phyloP scores from a whole-genome alignment of 2,113 vertebrate species.

The Daphoenositta chrysoptera region DNA sequence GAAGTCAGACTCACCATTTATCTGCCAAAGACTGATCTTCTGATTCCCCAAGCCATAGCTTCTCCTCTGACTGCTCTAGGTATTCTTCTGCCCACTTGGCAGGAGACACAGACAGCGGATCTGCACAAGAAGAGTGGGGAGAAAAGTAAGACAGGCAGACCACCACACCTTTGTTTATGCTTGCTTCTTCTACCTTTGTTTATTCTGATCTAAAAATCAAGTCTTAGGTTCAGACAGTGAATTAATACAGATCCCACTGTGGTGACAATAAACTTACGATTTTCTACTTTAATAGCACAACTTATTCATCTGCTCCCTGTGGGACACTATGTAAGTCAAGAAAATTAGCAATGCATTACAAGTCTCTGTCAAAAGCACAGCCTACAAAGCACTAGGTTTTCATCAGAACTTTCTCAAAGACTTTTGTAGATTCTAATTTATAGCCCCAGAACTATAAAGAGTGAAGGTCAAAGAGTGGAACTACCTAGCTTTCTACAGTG shows the following conservation, averaged over 20 bases:
- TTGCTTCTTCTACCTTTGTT: neutral
- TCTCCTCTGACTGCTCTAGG: conserved; percentile 96
- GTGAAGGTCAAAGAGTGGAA: neutral
- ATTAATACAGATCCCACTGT: neutral
- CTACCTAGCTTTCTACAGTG: neutral
- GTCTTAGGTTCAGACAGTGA: neutral
- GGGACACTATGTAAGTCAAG: neutral
- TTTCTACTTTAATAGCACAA: neutral
- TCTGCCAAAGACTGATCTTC: conserved; percentile 80
- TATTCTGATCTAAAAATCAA: neutral
- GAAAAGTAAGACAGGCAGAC: neutral
- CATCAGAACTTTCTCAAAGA: neutral
- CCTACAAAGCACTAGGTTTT: neutral
- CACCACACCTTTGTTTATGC: neutral
- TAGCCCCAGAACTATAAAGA: neutral
- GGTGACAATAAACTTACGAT: neutral
- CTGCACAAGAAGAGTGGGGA: conserved; percentile 39
- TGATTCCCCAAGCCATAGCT: conserved; percentile 91
- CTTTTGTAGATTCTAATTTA: neutral
- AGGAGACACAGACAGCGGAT: conserved; percentile 81
- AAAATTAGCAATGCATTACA: neutral
- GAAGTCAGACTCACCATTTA: conserved; percentile 64
- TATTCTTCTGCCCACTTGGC: conserved; percentile 97
- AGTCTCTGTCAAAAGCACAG: neutral
- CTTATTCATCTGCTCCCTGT: neutral